Evolutionary conservation across 2,888 invertebrate genomes (phyloP).

Genomic region (Steinernema carpocapsae): DNA sequence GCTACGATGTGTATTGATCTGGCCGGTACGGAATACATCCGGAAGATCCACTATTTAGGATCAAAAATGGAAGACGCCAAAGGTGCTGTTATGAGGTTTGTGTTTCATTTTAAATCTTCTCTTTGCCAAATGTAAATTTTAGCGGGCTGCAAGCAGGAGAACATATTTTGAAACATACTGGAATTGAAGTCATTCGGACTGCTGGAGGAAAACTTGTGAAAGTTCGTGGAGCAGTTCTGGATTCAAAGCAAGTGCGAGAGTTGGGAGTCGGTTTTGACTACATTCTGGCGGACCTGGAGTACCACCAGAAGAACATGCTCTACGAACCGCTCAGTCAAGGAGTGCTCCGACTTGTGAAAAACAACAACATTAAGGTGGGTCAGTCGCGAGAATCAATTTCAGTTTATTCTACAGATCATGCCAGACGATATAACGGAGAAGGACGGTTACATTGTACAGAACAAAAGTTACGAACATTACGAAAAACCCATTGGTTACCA

Average conservation of each 20-base stretch:
- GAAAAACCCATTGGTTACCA: constrained; percentile 40
- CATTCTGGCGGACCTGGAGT: constrained; percentile 58
- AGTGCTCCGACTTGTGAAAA: constrained; percentile 62
- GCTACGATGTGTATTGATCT: constrained; percentile 69
- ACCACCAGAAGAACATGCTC: constrained; percentile 65
- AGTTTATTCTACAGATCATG: constrained; percentile 55
- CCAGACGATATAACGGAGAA: constrained; percentile 66
- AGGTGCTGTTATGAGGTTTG: constrained; percentile 62
- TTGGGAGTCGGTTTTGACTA: constrained; percentile 56
- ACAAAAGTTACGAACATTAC: constrained; percentile 59
- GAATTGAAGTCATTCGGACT: constrained; percentile 66
- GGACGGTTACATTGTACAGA: constrained; percentile 66
- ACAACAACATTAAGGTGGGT: constrained; percentile 65
- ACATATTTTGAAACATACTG: constrained; percentile 67
- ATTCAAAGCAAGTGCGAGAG: constrained; percentile 60
- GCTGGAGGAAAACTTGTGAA: constrained; percentile 67
- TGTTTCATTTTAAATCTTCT: neutral
- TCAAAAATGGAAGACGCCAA: constrained; percentile 69
- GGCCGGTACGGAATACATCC: constrained; percentile 68
- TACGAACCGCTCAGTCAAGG: constrained; percentile 66
- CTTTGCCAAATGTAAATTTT: constrained; percentile 37
- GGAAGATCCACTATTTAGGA: constrained; percentile 67
- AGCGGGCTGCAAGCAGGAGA: constrained; percentile 67
- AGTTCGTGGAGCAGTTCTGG: constrained; percentile 63
- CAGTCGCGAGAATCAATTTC: neutral